Evolutionary conservation across 2,113 vertebrate species (phyloP).

Genomic region (Nicator chloris): DNA sequence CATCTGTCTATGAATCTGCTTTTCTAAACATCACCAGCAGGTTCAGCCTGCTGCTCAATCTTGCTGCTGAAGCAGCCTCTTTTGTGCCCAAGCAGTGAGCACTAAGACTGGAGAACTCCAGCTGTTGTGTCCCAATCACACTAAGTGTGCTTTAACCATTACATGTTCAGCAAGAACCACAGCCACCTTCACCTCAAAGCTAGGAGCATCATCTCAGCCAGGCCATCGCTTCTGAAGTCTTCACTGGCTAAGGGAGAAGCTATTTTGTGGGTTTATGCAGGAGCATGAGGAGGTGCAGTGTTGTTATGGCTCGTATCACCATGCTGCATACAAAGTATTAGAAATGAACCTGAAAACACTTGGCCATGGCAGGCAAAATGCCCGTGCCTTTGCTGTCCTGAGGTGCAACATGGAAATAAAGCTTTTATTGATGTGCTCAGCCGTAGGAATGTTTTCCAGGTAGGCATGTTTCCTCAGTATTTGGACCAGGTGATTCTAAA

Average conservation of each 20-base stretch:
- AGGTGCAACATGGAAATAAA: background rate
- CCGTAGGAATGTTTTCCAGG: background rate
- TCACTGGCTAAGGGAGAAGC: background rate
- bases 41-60: background rate
- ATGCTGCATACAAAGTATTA: background rate
- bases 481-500: background rate
- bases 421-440: background rate
- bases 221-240: background rate
- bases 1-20: background rate
- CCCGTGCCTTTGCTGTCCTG: background rate
- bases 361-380: background rate
- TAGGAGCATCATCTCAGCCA: background rate
- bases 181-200: background rate
- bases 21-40: background rate
- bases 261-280: background rate
- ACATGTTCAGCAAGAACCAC: background rate
- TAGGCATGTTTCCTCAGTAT: background rate
- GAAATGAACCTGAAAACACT: background rate
- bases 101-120: background rate
- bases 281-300: background rate
- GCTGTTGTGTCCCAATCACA: accelerated
- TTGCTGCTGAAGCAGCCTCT: background rate
- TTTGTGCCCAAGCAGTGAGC: background rate
- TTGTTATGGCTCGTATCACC: accelerated
- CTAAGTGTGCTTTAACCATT: background rate